Evolutionary conservation across 2,888 invertebrate genomes (phyloP), one percentile per base, ranked within the genome.

Genomic region (Meiosimyza platycephala): DNA sequence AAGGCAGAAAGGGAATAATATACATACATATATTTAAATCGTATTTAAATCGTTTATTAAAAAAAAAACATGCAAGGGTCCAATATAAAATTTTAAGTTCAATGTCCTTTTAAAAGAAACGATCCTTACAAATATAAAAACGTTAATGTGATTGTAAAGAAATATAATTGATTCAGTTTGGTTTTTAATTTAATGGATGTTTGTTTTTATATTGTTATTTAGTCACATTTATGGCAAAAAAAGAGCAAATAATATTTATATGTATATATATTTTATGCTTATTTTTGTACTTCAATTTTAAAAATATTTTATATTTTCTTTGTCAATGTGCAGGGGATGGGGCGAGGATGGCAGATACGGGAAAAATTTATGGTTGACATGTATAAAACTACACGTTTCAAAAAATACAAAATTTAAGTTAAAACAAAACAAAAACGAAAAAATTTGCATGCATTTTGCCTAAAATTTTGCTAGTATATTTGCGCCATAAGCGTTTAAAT

Each of bases 251-350:
- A 28, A 66, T 74, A 71, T 72, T 22, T 63, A 59, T 71, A 72
- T 68, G 68, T n/a, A n/a, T n/a, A n/a, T n/a, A n/a, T n/a, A n/a
- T 28, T 76, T 70, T 74, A 72, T 74, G 68, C 72, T n/a, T 67
- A 48, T 73, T 48, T 59, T 64, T 64, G 64, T 64, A 59, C 65
- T 54, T 15, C 62, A 66, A 69, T 73, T 70, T 18, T 59, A 77
- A 74, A 22, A 70, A 66, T 71, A n/a, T 62, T 47, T 47, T 15
- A 47, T 72, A 73, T 75, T 69, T 51, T 74, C 40, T 40, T 6
- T 40, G 40, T 40, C 6, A 40, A 40, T 40, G 40, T 40, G 9
- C 9, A 7, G 9, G 6, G 40, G 6, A 9, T 40, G 40, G 9
- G 40, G 40, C 2, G 40, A 6, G 9, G 40, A 6, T 40, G 40